Conservation (phyloP, 2,888 invertebrate genomes). For the Halictus ligatus region DNA sequence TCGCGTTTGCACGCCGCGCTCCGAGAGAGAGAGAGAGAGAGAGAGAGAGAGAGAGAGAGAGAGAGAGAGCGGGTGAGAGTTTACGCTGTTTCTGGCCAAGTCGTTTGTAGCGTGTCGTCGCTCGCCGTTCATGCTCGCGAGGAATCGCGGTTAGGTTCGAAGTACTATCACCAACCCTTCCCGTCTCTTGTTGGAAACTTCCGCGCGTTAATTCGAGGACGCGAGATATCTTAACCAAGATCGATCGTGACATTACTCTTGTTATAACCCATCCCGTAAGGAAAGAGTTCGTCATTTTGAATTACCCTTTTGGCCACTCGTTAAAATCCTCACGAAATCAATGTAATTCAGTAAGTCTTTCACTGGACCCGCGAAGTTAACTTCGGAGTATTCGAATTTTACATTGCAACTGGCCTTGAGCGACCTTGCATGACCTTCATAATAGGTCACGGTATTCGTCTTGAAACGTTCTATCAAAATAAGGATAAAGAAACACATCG, state of each 20-base stretch:
- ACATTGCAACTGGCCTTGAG: too few species aligned
- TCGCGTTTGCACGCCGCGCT: constrained; percentile 62
- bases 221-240: neutral
- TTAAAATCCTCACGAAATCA: neutral
- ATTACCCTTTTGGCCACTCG: neutral
- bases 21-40: constrained; percentile 9
- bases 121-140: constrained; percentile 26
- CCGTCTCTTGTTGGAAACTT: neutral
- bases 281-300: neutral
- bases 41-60: constrained; percentile 9
- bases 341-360: too few species aligned
- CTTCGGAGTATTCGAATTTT: too few species aligned
- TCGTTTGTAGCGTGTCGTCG: constrained; percentile 32
- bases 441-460: neutral
- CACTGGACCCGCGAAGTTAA: too few species aligned
- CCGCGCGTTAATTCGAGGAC: constrained; percentile 18
- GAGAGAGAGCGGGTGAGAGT: constrained; percentile 13
- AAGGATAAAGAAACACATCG: neutral
- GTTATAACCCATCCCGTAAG: too few species aligned
- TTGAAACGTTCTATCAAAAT: neutral
- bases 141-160: constrained; percentile 26
- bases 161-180: neutral
- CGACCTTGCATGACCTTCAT: neutral
- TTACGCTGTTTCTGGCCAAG: constrained; percentile 47
- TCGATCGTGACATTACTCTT: neutral